phyloP scores from a whole-genome alignment of 2,113 vertebrate genomes.

The Cephalopholis sonnerati region DNA sequence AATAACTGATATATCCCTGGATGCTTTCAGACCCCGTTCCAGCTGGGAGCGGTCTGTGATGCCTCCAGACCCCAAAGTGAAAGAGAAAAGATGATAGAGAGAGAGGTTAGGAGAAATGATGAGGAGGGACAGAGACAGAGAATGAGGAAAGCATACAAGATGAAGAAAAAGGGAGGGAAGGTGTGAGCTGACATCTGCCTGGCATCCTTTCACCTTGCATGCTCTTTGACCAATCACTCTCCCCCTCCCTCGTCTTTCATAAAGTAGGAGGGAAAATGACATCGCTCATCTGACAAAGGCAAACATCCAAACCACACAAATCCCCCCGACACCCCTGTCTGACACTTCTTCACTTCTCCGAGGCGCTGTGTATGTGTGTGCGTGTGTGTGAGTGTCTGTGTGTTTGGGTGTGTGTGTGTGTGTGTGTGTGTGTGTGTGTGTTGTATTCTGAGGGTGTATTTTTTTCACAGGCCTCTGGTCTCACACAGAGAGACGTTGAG shows the following conservation, averaged over 20 bases:
- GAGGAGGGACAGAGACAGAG: slow-evolving; percentile 48
- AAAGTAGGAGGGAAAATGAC: slow-evolving; percentile 76
- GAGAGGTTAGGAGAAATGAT: slow-evolving; percentile 44
- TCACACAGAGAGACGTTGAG: slow-evolving; percentile 75
- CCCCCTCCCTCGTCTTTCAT: slow-evolving; percentile 62
- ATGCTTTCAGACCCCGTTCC: slow-evolving; percentile 69
- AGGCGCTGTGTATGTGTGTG: slow-evolving; percentile 37
- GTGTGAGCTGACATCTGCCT: slow-evolving; percentile 78
- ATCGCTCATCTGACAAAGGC: slow-evolving; percentile 78
- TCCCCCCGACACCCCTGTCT: slow-evolving; percentile 71
- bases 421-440: slow-evolving; percentile 16
- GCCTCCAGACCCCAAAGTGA: slow-evolving; percentile 67
- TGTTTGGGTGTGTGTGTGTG: slow-evolving; percentile 33
- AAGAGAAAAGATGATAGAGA: slow-evolving; percentile 54
- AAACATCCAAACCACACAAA: slow-evolving; percentile 77
- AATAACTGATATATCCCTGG: slow-evolving; percentile 78
- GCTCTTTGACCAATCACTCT: slow-evolving; percentile 70
- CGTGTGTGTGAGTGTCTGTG: slow-evolving; percentile 4
- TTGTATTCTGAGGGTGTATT: slow-evolving; percentile 55
- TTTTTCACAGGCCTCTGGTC: slow-evolving; percentile 68
- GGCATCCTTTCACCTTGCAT: slow-evolving; percentile 78
- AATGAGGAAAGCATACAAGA: slow-evolving; percentile 38
- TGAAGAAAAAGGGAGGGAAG: slow-evolving; percentile 65
- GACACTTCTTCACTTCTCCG: slow-evolving; percentile 77
- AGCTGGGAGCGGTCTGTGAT: slow-evolving; percentile 76